Evolutionary conservation across 2,797 vertebrate genomes (phyloP).

Genomic region (Tenualosa thibaudeaui): DNA sequence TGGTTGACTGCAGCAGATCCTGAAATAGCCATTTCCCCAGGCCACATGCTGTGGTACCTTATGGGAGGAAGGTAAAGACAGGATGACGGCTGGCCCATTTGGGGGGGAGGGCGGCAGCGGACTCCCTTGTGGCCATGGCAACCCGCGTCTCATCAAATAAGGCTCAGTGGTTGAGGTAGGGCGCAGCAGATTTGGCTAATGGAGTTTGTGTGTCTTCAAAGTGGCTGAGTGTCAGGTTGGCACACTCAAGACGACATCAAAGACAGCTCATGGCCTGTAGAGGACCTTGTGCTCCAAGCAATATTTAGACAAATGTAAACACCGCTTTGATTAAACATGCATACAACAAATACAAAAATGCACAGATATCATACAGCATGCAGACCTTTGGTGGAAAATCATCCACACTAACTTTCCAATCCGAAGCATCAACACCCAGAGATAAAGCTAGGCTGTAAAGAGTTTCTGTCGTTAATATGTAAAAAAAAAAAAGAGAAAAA

Average conservation of each 20-base stretch:
- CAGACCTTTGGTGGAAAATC: not conserved
- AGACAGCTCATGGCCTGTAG: constrained; percentile 50
- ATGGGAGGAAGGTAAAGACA: not conserved
- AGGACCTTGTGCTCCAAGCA: constrained; percentile 2
- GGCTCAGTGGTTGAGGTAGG: not conserved
- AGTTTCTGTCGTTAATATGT: not conserved
- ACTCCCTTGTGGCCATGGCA: constrained; percentile 12
- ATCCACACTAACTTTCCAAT: not conserved
- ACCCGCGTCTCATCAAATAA: constrained; percentile 29
- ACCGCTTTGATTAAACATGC: constrained; percentile 4
- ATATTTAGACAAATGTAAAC: constrained; percentile 18
- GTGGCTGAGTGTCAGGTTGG: not conserved
- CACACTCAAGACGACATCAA: constrained; percentile 47
- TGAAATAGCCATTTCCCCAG: not conserved
- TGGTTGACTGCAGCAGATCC: not conserved
- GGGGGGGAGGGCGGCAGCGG: not conserved
- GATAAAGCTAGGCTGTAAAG: constrained; percentile 8
- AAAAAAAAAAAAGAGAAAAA: too few relatives aligned
- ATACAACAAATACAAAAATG: constrained; percentile 8
- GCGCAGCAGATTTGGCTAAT: constrained; percentile 11
- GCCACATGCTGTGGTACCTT: not conserved
- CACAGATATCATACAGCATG: not conserved
- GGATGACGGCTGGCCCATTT: not conserved
- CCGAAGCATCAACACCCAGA: not conserved
- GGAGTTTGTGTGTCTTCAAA: constrained; percentile 19